Conservation (phyloP, 2,888 invertebrate genomes). For the Agonopterix heracliana region DNA sequence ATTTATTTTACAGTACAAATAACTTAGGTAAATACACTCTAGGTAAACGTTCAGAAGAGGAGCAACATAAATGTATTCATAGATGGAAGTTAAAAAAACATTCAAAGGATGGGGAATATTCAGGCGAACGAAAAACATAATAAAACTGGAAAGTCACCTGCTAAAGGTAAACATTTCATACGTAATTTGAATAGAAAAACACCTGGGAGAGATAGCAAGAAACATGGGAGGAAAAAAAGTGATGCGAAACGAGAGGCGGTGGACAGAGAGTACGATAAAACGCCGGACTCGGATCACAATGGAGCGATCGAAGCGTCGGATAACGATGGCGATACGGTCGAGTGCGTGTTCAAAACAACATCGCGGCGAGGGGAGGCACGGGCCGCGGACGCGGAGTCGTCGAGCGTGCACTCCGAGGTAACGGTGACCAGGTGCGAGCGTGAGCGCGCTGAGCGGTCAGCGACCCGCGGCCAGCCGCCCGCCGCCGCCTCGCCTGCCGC, state of each 20-base stretch:
- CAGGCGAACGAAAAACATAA: slow-evolving; percentile 70
- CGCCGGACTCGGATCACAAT: slow-evolving; percentile 67
- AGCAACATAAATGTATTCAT: too few species aligned
- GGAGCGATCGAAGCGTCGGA: slow-evolving; percentile 62
- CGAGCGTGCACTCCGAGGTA: slow-evolving; percentile 61
- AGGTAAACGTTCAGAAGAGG: too few species aligned
- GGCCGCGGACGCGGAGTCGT: slow-evolving; percentile 24
- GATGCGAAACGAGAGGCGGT: slow-evolving; percentile 50
- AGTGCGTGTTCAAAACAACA: slow-evolving; percentile 60
- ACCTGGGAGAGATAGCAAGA: slow-evolving; percentile 57
- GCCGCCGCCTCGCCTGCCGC: slow-evolving; percentile 61
- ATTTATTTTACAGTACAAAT: slow-evolving; percentile 2
- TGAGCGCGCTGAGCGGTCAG: slow-evolving; percentile 63
- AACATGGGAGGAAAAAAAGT: slow-evolving; percentile 59
- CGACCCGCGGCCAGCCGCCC: slow-evolving; percentile 59
- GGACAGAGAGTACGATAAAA: slow-evolving; percentile 63
- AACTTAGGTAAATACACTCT: too few species aligned
- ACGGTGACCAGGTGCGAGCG: slow-evolving; percentile 68
- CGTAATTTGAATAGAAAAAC: slow-evolving; percentile 67
- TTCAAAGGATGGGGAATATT: slow-evolving; percentile 68
- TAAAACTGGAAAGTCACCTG: slow-evolving; percentile 74
- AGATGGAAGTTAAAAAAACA: too few species aligned
- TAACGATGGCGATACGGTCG: slow-evolving; percentile 71
- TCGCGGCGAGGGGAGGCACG: slow-evolving; percentile 38
- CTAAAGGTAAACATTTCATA: slow-evolving; percentile 74